Evolutionary conservation across 2,797 vertebrate species (phyloP), one percentile per base, ranked within the genome.

Genomic region (Falco biarmicus): DNA sequence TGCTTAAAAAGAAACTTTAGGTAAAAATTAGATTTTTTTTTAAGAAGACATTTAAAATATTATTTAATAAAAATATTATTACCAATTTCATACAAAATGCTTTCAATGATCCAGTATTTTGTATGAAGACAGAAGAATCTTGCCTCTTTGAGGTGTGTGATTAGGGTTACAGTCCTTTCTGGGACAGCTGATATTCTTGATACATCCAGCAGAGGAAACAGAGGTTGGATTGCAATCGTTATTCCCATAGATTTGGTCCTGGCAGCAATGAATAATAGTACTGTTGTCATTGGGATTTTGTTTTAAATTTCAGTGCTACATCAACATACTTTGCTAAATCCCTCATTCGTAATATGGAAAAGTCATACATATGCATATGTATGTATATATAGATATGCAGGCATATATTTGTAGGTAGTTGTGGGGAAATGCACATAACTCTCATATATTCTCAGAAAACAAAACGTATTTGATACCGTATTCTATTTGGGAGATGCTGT

Each of bases 171-270:
- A 28, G 11, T 34, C 19, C n/a, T 57, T 66, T 37, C 32, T 39
- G 32, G 3, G 24, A 6, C 39, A 83, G 69, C 20, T 93, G 84
- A 80, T 84, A 59, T 79, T 91, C 80, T 66, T 78, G 28, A 28
- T 59, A 48, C 14, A 85, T 54, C 61, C 92, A 96, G 76, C 79
- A 95, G 93, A 97, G 93, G 90, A 97, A 93, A 96, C 14, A 88
- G 75, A 87, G 83, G 54, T 65, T 94, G 95, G 64, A 34, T 54
- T 93, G 24, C 31, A 75, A 45, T 84, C 1, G 13, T 84, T 43
- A 54, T 88, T 56, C 10, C 15, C 64, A 26, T 53, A 50, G 13
- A 20, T 29, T 22, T 17, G 2, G 6, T 70, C 51, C 32, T 70
- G 34, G 6, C 6, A 63, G 45, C 45, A 69, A 47, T 21, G 18